Evolutionary conservation across 92 coral and sea anemone genomes (phyloP), one percentile per base, ranked within the genome.

Genomic region (Desmophyllum pertusum): DNA sequence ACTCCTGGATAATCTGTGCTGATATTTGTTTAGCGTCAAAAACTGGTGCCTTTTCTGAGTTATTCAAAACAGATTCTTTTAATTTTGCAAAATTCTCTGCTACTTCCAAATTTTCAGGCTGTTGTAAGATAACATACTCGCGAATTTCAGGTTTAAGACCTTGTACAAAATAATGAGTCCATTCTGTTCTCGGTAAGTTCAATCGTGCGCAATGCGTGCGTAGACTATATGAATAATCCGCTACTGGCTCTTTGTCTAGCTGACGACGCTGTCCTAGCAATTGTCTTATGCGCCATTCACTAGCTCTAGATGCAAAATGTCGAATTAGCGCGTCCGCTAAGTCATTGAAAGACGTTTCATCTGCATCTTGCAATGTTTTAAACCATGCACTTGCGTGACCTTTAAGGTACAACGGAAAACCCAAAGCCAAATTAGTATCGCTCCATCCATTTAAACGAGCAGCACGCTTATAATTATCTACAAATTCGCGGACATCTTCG

Each of bases 341-440:
- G 31, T 61, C 71, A 9, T 63, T 75, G 17, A 84, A 61, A 13
- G 55, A 42, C 64, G 21, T 75, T 19, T 61, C 55, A 35, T 53
- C 73, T 17, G 42, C 15, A 9, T 30, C 13, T 10, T 67, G 74
- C 13, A 84, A 37, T 0, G 81, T 50, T 14, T 84, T 73, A 41
- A 61, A 84, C 81, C 87, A 84, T 10, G 67, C 31, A 17, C 71
- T 70, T 5, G 83, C 88, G 21, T 57, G 72, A 23, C 86, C 85
- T 18, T 81, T 59, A 3, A 80, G 37, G 0, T 50, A 45, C 3
- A 68, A 21, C 14, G 77, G 77, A 7, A 70, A 37, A 3, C 39
- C 85, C 3, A 51, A 10, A 10, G 85, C 39, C 8, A 42, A 25
- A 45, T 81, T 81, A 5, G 41, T 33, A 1, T 38, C 38, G 38